Evolutionary conservation across 2,113 vertebrate genomes (phyloP).

Genomic region (Apodemus sylvaticus): DNA sequence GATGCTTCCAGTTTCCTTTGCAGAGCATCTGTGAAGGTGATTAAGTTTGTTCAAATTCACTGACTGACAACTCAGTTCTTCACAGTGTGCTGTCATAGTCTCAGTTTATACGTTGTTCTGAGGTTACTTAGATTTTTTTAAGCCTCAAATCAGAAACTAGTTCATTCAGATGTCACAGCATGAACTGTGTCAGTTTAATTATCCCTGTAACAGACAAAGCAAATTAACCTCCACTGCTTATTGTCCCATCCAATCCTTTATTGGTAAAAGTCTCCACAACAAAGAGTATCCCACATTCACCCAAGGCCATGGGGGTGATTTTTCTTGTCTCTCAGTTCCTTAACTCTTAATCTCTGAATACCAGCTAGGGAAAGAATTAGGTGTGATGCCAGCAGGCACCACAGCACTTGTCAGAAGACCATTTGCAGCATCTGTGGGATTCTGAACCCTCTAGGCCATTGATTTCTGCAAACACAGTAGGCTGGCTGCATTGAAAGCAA

Average conservation of each 20-base stretch:
- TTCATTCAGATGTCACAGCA: neutral
- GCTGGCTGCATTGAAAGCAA: neutral
- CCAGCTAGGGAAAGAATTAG: neutral
- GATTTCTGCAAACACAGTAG: neutral
- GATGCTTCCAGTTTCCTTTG: neutral
- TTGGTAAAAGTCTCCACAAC: neutral
- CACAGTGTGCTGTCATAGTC: neutral
- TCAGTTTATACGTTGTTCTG: neutral
- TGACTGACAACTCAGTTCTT: neutral
- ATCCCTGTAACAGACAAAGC: neutral
- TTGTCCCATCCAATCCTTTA: neutral
- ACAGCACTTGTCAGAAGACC: neutral
- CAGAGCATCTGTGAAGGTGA: neutral
- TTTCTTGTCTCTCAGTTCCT: neutral
- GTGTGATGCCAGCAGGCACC: neutral
- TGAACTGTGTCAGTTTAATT: neutral
- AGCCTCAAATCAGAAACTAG: neutral
- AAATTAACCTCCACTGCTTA: neutral
- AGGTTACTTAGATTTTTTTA: neutral
- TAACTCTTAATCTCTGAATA: neutral
- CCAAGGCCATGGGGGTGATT: neutral
- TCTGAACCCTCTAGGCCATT: neutral
- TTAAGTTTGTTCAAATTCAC: neutral
- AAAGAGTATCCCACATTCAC: neutral
- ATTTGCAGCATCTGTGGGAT: neutral